Percentiles rank a stretch among this genome's conserved stretches.
Conservation (phyloP, 1,140 invertebrate species). For the Ruditapes philippinarum region DNA sequence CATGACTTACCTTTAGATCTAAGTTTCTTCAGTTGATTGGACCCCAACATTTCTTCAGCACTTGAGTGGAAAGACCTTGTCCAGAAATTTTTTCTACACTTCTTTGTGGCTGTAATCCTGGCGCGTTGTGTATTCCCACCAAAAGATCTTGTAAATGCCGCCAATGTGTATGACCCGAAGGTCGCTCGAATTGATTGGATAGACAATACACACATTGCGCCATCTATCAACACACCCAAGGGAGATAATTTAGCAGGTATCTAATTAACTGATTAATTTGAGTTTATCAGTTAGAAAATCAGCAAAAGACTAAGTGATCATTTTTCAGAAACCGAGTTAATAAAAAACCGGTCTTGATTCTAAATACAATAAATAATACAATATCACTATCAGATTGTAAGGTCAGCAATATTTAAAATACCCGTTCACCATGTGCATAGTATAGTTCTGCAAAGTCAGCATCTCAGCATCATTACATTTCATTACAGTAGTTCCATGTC, state of each 20-base stretch:
- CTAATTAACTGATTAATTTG: too few relatives aligned
- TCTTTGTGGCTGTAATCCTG: slow-evolving; percentile 28
- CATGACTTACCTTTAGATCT: slow-evolving; percentile 57
- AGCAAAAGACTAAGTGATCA: too few relatives aligned
- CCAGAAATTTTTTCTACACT: slow-evolving; percentile 17
- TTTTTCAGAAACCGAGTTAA: too few relatives aligned
- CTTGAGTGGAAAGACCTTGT: background rate
- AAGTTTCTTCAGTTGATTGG: slow-evolving; percentile 44
- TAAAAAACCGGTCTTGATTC: too few relatives aligned
- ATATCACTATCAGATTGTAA: too few relatives aligned
- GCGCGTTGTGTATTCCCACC: slow-evolving; percentile 62
- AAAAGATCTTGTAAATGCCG: slow-evolving; percentile 63
- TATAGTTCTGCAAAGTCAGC: too few relatives aligned
- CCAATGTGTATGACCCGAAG: slow-evolving; percentile 25
- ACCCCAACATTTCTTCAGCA: slow-evolving; percentile 52
- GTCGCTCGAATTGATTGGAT: slow-evolving; percentile 50
- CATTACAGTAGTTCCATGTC: too few relatives aligned
- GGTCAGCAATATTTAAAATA: too few relatives aligned
- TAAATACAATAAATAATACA: too few relatives aligned
- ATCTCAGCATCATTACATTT: too few relatives aligned
- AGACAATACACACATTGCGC: background rate
- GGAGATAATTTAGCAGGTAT: slow-evolving; percentile 26
- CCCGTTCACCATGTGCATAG: too few relatives aligned
- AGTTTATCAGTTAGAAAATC: too few relatives aligned
- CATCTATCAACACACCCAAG: slow-evolving; percentile 45